Evolutionary conservation across 2,888 invertebrate genomes (phyloP).

Genomic region (Lasioglossum vierecki): DNA sequence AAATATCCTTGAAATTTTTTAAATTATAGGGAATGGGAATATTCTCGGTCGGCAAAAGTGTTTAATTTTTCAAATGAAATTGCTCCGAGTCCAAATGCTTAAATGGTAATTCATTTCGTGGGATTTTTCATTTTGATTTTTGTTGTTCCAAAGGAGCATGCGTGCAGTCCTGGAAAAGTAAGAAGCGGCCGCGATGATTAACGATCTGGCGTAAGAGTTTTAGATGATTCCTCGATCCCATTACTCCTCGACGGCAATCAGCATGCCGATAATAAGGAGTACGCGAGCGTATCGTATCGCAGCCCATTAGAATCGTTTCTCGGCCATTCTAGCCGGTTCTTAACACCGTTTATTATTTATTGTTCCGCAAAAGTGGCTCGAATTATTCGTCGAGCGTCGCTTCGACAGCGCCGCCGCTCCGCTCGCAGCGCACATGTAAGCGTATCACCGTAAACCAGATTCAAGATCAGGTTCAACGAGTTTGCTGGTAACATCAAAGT

Average conservation of each 20-base stretch:
- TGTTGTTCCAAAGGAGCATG: neutral
- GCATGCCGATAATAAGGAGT: neutral
- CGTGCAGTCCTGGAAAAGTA: neutral
- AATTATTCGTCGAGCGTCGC: conserved; percentile 45
- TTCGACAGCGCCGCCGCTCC: conserved; percentile 3
- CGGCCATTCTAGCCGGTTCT: conserved; percentile 28
- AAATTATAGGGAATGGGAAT: no score
- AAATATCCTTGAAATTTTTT: no score
- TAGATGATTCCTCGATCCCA: conserved; percentile 5
- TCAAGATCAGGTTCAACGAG: conserved; percentile 61
- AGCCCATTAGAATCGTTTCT: conserved; percentile 24
- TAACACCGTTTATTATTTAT: conserved; percentile 54
- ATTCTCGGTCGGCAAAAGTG: no score
- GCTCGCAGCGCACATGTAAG: conserved; percentile 30
- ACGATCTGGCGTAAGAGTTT: conserved; percentile 9
- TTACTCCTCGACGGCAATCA: neutral
- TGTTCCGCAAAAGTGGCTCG: conserved; percentile 48
- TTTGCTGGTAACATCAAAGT: conserved; percentile 60
- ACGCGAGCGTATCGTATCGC: neutral
- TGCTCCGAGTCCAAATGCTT: no score
- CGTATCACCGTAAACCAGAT: conserved; percentile 59
- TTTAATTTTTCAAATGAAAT: no score
- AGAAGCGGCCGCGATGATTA: neutral
- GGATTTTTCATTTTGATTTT: neutral
- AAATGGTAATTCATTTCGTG: no score